These are phyloP conservation scores for Toxonevra muliebris DNA, from an alignment of 2,888 invertebrate species.

Conservation along the genomic window DNA sequence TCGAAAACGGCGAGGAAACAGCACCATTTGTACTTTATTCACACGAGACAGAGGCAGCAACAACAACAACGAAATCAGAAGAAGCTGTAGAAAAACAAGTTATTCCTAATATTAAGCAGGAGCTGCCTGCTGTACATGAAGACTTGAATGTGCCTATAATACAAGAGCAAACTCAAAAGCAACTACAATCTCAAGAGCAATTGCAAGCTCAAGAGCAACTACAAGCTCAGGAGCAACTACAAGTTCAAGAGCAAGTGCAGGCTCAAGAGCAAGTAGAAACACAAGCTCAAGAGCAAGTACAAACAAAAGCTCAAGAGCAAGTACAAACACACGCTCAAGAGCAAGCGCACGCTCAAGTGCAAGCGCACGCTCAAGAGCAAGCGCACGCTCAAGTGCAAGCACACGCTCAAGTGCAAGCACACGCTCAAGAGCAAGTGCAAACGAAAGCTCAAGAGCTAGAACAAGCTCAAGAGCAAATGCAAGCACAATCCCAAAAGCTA, in stretches of 20 bases:
- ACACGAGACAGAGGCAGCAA: not conserved
- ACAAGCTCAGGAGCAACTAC: not conserved
- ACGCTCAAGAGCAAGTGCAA: not conserved
- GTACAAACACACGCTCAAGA: not conserved
- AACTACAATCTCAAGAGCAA: not conserved
- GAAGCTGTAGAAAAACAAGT: not conserved
- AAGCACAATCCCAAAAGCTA: conserved; percentile 13
- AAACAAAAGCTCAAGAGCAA: not conserved
- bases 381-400: not conserved
- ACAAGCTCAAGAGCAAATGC: not conserved
- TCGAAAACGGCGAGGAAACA: not conserved
- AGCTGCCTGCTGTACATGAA: too few species aligned
- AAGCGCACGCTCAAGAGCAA: conserved; percentile 2
- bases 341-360: not conserved
- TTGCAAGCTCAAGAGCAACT: not conserved
- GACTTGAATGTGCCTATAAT: too few species aligned
- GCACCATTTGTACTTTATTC: not conserved
- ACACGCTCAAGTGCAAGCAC: not conserved
- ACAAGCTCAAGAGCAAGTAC: not conserved
- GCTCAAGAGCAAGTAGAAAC: not conserved
- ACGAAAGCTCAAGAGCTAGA: not conserved
- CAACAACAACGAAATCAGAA: not conserved
- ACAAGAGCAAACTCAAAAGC: too few species aligned
- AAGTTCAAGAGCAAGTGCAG: not conserved
- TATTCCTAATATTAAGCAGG: not conserved